Base-by-base conservation (phyloP, 2,888 invertebrate species). In the Hecatera dysodea region DNA sequence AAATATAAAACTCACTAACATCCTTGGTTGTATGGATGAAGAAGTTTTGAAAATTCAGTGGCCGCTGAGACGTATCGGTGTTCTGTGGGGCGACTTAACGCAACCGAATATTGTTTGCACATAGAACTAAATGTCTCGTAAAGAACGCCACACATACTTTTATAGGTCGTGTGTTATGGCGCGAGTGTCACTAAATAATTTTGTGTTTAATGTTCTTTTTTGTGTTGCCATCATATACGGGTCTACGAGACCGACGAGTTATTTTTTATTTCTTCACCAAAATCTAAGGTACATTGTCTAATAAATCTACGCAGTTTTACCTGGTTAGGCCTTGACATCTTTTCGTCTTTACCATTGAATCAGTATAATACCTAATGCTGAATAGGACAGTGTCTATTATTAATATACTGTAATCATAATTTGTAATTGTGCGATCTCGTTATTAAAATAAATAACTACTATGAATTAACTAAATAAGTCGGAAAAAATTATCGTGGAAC, bases 51-150 rank as follows among this genome's bases (percentile, higher is more conserved):
- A 11, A 12, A 11, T 1, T 48, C 33, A n/a, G 7, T 17, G 7
- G 24, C 24, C 17, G 50, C 15, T 3, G 7, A 24, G 6, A 3
- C 22, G 22, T 15, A 36, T 56, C 56, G 1, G 2, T 22, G 36
- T 6, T 56, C 56, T 56, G 15, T 36, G 36, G 71, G 84, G 72
- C 84, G 87, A 86, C 86, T 86, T 85, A 83, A 89, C 85, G 80
- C 80, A 82, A 80, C 86, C 85, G 79, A 88, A 87, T 85, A 87
- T 80, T 81, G 87, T 88, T 89, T 89, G 85, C 88, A 78, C 73
- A 82, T 72, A 82, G 74, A 75, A 65, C 79, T 72, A 70, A 73
- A 59, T 77, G 76, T 72, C 60, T 71, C 75, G 62, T 85, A 78
- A 78, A 84, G 59, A 65, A 61, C 78, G 55, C 69, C 65, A 79